Evolutionary conservation across 2,888 invertebrate genomes (phyloP), one percentile per base, ranked within the genome.

Genomic region (Drosophila helvetica): DNA sequence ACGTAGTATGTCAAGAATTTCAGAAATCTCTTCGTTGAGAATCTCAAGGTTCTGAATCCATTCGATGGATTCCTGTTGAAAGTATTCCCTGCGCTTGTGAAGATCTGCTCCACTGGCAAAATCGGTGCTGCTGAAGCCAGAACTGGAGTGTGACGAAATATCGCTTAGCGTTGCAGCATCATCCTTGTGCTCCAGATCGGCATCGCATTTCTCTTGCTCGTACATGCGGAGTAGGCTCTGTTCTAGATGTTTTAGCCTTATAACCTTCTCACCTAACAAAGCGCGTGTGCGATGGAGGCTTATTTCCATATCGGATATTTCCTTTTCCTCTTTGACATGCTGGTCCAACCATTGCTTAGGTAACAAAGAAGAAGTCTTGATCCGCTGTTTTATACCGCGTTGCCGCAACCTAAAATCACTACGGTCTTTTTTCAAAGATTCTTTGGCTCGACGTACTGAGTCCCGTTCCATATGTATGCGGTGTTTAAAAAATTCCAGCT

Each of bases 401-500:
- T 94, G 96, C 58, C 93, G 93, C 78, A 95, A 94, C 25, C 95
- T 93, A 58, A 96, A 94, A 52, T 94, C 94, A 47, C 94, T 94
- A 62, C 95, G 93, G 66, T 96, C 94, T 1, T 94, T 94, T 46
- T 94, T 93, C 68, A 96, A 90, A 55, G 95, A 96, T 70, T 96
- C 96, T 78, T 96, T 94, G n/a, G 96, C 96, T 2, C 96, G 93
- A n/a, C 96, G 93, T 90, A 96, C 96, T 19, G 96, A 96, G 86
- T 96, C 96, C 7, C 96, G 92, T 89, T 96, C 96, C 46, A 96
- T 93, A 77, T 96, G 94, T 54, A 96, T 96, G 57, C 96, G 94
- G 89, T 96, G 96, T 52, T 96, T 94, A 84, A 96, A 96, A 92
- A 96, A 96, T 90, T 96, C 96, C 58, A 96, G 90, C 87, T 96